These are phyloP conservation scores for Actenoides hombroni DNA, from an alignment of 2,113 vertebrate species.

Conservation along the genomic window DNA sequence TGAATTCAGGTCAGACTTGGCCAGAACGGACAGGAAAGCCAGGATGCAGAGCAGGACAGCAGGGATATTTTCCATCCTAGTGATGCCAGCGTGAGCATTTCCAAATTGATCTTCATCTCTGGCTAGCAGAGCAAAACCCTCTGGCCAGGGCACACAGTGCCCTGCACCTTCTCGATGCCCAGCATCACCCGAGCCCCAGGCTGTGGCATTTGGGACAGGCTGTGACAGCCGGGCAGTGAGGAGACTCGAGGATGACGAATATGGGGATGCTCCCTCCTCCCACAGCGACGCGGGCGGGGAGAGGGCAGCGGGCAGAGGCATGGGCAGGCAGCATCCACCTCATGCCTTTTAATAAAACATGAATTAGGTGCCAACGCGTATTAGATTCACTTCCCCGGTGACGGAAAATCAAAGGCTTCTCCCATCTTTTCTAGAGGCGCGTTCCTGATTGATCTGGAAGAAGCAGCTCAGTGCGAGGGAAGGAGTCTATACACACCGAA, in stretches of 20 bases:
- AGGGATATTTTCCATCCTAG: neutral
- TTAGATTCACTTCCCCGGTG: conserved; percentile 68
- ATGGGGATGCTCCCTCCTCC: neutral
- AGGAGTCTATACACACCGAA: conserved; percentile 69
- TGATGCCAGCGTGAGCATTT: fast-evolving
- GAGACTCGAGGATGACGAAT: fast-evolving
- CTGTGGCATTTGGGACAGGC: neutral
- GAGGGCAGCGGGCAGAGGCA: conserved; percentile 21
- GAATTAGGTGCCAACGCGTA: conserved; percentile 66
- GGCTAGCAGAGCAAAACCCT: neutral
- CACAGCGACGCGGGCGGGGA: fast-evolving
- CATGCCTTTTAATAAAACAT: conserved; percentile 76
- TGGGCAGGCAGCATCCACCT: conserved; percentile 26
- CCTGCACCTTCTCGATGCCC: fast-evolving
- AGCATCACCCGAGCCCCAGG: fast-evolving
- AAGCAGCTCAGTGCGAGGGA: conserved; percentile 56
- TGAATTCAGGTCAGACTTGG: neutral
- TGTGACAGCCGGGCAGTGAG: fast-evolving
- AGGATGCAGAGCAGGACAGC: neutral
- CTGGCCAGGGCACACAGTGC: fast-evolving
- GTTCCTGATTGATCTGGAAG: conserved; percentile 73
- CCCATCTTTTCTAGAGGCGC: conserved; percentile 70
- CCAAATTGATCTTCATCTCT: neutral
- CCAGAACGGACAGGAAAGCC: neutral
- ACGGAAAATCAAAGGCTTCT: conserved; percentile 76